phyloP scores from a whole-genome alignment of 2,888 invertebrate genomes.

The Pollenia griseotomentosa region DNA sequence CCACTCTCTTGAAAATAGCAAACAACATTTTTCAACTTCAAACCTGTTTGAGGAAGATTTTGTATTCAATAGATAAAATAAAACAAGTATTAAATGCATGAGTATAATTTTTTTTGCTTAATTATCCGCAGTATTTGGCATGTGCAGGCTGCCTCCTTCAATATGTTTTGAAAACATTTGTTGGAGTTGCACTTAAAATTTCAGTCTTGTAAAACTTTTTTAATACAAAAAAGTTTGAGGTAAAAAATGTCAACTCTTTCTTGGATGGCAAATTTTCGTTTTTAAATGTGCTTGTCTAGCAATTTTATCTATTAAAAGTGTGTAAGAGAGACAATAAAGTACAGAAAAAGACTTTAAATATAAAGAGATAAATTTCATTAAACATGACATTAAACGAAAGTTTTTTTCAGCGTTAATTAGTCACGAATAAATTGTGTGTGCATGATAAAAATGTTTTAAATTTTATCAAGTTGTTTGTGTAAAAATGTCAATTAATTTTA shows the following conservation, averaged over 20 bases:
- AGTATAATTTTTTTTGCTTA: neutral
- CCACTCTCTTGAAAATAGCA: neutral
- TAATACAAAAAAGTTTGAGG: neutral
- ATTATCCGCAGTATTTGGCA: conserved; percentile 20
- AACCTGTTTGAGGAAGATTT: conserved; percentile 7
- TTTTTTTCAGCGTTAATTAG: conserved; percentile 52
- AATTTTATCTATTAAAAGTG: conserved; percentile 39
- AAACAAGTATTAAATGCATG: neutral
- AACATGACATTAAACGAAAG: conserved; percentile 49
- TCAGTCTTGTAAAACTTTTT: neutral
- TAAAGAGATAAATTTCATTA: conserved; percentile 43
- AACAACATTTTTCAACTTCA: neutral
- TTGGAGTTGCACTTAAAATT: neutral
- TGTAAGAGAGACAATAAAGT: conserved; percentile 15
- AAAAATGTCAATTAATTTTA: conserved; percentile 45
- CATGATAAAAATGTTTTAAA: conserved; percentile 34
- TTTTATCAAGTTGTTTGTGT: conserved; percentile 7
- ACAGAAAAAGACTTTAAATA: conserved; percentile 10
- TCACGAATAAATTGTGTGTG: conserved; percentile 37
- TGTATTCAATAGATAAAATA: neutral
- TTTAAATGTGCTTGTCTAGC: conserved; percentile 28
- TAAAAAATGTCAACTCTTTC: neutral
- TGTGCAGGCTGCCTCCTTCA: neutral
- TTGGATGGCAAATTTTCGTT: conserved; percentile 19
- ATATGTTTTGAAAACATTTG: conserved; percentile 26